Evolutionary conservation across 2,888 invertebrate genomes (phyloP), one percentile per base, ranked within the genome.

Genomic region (Clusia tigrina): DNA sequence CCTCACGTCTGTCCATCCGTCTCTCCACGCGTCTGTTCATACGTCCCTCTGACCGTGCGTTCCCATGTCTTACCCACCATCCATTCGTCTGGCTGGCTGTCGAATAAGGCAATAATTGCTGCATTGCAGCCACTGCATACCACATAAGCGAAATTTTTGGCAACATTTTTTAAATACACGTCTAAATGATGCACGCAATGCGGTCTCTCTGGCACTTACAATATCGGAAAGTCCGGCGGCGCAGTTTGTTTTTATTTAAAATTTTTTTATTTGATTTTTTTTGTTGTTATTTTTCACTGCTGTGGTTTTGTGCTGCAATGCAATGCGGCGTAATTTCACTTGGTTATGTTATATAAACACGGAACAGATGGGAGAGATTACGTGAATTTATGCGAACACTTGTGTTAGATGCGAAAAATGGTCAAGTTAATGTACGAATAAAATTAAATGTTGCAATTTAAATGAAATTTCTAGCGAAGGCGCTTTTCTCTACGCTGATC

Each of bases 121-220:
- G n/a, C n/a, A 32, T 32, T 32, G 32, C 32, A 32, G 5, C 12
- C 12, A 32, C 32, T 9, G 5, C 6, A 32, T 9, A 32, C 6
- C 32, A 32, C 6, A 32, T 5, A 5, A 12, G 32, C 32, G 32
- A 42, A n/a, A 3, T 56, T 58, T 65, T 66, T 59, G 61, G 58
- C 61, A 66, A 55, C 57, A 48, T 58, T 66, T 63, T 66, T 55
- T 58, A 59, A 59, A 42, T 32, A 54, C 18, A 10, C 37, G 58
- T 54, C 55, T 62, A 46, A 56, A 23, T 59, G 24, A 58, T 17
- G 48, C 62, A 65, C 56, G 58, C 58, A 65, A 62, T 32, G 26
- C 32, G 32, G 6, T 9, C 15, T 42, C 56, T 48, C 37, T 46
- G 46, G 18, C 54, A 60, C 60, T 60, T 60, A 54, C 60, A 18